phyloP scores from a whole-genome alignment of 2,113 vertebrate genomes.

The Cervus canadensis region DNA sequence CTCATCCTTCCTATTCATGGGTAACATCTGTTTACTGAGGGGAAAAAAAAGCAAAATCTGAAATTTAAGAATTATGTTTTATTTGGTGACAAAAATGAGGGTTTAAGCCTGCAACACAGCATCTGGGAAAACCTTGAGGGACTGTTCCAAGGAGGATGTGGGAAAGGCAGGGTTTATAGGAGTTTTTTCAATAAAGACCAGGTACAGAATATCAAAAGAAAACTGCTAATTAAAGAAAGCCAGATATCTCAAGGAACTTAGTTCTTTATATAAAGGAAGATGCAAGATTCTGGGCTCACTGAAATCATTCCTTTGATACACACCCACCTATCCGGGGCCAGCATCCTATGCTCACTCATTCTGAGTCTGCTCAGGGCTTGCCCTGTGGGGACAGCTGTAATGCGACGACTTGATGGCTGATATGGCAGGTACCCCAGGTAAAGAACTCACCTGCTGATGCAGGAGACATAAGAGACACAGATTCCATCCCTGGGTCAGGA shows the following conservation, averaged over 20 bases:
- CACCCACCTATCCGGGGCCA: background rate
- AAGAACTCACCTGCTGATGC: background rate
- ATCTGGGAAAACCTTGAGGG: background rate
- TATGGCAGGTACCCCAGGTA: background rate
- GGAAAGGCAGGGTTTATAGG: background rate
- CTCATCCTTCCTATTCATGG: background rate
- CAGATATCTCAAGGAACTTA: background rate
- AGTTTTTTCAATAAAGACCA: background rate
- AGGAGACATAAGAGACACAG: background rate
- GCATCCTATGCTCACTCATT: background rate
- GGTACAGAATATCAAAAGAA: background rate
- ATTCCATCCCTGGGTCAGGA: background rate
- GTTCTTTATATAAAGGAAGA: background rate
- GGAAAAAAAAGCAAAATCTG: background rate
- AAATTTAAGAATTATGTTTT: background rate
- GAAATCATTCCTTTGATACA: background rate
- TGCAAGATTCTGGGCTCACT: background rate
- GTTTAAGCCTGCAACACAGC: background rate
- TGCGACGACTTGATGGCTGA: background rate
- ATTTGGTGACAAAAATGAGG: background rate
- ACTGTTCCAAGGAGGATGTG: fast-evolving
- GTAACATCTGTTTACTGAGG: background rate
- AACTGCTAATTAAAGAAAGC: background rate
- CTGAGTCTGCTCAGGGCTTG: background rate
- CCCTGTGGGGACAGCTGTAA: background rate